phyloP scores from a whole-genome alignment of 2,888 invertebrate genomes.

The Sicus ferrugineus region DNA sequence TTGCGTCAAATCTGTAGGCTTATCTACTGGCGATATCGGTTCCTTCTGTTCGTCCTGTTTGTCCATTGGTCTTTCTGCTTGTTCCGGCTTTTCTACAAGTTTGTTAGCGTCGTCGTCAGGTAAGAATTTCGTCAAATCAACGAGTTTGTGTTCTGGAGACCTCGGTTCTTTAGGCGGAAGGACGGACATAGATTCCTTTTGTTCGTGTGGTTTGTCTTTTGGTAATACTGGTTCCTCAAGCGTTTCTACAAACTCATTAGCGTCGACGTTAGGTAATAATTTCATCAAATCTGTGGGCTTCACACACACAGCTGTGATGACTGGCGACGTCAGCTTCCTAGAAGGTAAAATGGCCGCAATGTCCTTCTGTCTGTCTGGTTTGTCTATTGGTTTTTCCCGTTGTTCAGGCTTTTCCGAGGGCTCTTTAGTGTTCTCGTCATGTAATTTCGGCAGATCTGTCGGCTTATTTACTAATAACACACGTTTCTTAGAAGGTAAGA shows the following conservation, averaged over 20 bases:
- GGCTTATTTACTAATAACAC: neutral
- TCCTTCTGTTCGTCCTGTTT: slow-evolving; percentile 17
- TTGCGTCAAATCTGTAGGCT: neutral
- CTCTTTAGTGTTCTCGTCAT: neutral
- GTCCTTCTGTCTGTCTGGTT: neutral
- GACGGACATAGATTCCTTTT: too few species aligned
- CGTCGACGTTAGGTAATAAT: too few species aligned
- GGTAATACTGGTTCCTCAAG: too few species aligned
- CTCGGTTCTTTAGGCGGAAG: too few species aligned
- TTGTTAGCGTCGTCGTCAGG: neutral
- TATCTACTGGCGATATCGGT: neutral
- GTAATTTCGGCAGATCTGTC: neutral
- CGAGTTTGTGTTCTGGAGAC: neutral
- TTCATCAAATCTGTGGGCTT: too few species aligned
- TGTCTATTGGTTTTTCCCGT: neutral
- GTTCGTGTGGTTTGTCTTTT: too few species aligned
- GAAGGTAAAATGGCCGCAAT: too few species aligned
- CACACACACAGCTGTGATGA: too few species aligned
- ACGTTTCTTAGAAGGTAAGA: neutral
- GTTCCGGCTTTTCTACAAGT: neutral
- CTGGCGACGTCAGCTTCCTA: too few species aligned
- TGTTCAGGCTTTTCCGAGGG: neutral
- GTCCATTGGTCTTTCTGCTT: neutral
- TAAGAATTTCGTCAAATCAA: neutral
- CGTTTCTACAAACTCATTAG: too few species aligned